These are phyloP conservation scores for Acanthosoma haemorrhoidale DNA, from an alignment of 2,888 invertebrate genomes.

Conservation along the genomic window DNA sequence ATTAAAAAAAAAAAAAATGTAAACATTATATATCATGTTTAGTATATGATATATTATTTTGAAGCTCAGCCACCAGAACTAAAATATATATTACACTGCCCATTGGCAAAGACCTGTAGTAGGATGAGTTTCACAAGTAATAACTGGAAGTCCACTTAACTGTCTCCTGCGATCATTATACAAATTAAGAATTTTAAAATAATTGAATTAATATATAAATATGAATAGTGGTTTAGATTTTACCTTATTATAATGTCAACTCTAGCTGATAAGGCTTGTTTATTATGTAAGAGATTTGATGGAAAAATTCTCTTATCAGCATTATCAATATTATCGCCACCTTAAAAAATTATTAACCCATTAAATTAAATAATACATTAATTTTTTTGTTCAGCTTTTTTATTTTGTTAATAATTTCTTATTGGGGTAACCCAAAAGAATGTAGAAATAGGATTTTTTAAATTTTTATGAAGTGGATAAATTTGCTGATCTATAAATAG, in stretches of 20 bases:
- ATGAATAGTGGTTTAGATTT: not conserved
- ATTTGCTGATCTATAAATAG: too few species aligned
- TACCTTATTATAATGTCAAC: conserved; percentile 65
- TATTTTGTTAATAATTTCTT: too few species aligned
- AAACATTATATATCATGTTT: too few species aligned
- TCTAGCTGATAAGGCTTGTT: conserved; percentile 72
- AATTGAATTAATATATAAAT: not conserved
- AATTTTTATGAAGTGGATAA: too few species aligned
- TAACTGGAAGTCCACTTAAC: conserved; percentile 41
- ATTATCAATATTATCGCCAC: conserved; percentile 54
- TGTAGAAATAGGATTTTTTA: too few species aligned
- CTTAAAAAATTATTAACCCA: conserved; percentile 59
- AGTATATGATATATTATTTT: too few species aligned
- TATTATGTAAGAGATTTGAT: conserved; percentile 42
- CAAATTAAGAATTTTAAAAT: not conserved
- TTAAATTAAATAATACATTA: conserved; percentile 49
- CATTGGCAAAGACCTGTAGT: conserved; percentile 40
- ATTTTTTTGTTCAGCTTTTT: not conserved
- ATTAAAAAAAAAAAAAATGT: too few species aligned
- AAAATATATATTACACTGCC: conserved; percentile 41
- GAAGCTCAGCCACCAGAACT: too few species aligned
- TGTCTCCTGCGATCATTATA: conserved; percentile 44
- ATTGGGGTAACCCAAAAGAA: not conserved
- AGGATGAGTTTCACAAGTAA: conserved; percentile 38
- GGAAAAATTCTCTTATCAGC: conserved; percentile 47